A percentile compares a stretch with the other conserved stretches of the same genome.
Evolutionary conservation across 53 echinoderm and acorn worm species (phyloP).

Genomic region (Luidia sarsii): DNA sequence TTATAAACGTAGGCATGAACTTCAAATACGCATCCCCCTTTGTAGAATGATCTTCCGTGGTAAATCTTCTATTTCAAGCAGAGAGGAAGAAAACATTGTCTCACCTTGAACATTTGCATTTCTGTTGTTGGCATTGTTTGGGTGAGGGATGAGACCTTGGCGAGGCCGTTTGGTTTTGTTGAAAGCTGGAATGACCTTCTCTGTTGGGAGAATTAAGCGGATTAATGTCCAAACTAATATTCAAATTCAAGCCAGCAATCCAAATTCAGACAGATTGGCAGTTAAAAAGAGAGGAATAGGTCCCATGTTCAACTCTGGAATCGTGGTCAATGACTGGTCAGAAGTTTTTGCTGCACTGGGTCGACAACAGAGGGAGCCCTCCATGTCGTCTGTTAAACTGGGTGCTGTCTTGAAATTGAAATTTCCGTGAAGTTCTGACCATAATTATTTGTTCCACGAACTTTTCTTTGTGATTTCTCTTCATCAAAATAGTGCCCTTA

Average conservation of each 20-base stretch:
- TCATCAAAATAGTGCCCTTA: too few species aligned
- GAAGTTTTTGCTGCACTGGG: conserved; percentile 22
- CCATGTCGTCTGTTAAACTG: background rate
- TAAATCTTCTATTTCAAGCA: too few species aligned
- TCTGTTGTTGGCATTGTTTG: conserved; percentile 41
- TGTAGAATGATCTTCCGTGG: too few species aligned
- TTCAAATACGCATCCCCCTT: too few species aligned
- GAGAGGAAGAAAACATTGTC: too few species aligned
- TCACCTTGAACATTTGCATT: conserved; percentile 38
- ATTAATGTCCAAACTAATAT: background rate
- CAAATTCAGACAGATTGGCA: background rate
- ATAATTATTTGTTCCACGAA: background rate
- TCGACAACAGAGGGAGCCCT: conserved; percentile 37
- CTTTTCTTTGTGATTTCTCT: too few species aligned
- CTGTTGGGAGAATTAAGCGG: background rate
- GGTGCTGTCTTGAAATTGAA: background rate
- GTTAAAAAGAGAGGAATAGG: too few species aligned
- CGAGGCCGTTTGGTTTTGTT: conserved; percentile 72
- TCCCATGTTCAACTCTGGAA: too few species aligned
- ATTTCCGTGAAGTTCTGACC: background rate
- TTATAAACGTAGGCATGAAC: too few species aligned
- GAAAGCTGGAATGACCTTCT: conserved; percentile 75
- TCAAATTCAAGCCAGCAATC: background rate
- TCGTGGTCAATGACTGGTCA: conserved; percentile 52
- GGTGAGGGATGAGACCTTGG: conserved; percentile 75